Evolutionary conservation across 2,113 vertebrate species (phyloP).

Genomic region (Coryphaenoides rupestris): DNA sequence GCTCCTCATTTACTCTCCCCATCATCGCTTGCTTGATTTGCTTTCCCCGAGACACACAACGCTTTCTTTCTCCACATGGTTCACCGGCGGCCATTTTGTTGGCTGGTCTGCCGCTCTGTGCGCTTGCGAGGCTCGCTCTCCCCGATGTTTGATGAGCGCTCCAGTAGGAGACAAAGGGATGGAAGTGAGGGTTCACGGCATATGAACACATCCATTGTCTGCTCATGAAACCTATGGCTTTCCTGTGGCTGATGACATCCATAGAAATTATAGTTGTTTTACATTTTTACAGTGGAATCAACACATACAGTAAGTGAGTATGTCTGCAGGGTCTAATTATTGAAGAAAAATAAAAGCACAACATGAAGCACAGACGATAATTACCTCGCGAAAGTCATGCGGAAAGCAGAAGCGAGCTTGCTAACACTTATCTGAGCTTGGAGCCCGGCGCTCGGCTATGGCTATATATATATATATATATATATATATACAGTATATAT

Average conservation of each 20-base stretch:
- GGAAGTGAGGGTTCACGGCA: too few species aligned
- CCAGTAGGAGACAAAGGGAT: too few species aligned
- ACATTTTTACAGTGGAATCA: conserved; percentile 27
- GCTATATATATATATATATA: too few species aligned
- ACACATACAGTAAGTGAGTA: conserved; percentile 67
- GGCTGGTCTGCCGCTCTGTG: conserved; percentile 54
- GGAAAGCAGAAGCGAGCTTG: conserved; percentile 53
- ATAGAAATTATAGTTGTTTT: too few species aligned
- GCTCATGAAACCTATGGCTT: too few species aligned
- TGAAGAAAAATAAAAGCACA: conserved; percentile 34
- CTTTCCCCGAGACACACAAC: conserved; percentile 59
- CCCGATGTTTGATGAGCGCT: conserved; percentile 40
- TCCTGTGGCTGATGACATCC: too few species aligned
- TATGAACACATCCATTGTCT: too few species aligned
- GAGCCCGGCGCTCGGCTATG: conserved; percentile 17
- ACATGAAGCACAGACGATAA: conserved; percentile 58
- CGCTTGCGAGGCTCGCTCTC: conserved; percentile 38
- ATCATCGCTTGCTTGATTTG: conserved; percentile 70
- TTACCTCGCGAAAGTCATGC: conserved; percentile 61
- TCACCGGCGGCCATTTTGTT: conserved; percentile 65
- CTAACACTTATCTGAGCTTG: conserved; percentile 52
- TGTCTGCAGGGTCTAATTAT: conserved; percentile 60
- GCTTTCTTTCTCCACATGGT: conserved; percentile 57
- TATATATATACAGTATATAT: too few species aligned
- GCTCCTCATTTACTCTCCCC: conserved; percentile 70